Evolutionary conservation across 2,888 invertebrate genomes (phyloP), one percentile per base, ranked within the genome.

Genomic region (Bibio marci): DNA sequence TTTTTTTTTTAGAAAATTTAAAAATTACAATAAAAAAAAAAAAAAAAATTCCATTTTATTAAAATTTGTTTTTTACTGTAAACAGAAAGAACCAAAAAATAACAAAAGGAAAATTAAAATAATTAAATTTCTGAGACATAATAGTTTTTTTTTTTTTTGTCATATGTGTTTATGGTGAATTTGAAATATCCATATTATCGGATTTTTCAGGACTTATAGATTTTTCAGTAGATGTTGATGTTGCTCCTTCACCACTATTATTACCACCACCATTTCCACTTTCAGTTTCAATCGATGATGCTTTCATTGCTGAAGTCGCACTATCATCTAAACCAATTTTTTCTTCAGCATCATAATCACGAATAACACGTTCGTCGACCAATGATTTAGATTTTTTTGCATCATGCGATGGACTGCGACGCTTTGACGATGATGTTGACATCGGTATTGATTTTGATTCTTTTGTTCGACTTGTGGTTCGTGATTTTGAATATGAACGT

Each of bases 141-240:
- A n/a, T n/a, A n/a, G n/a, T n/a, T n/a, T n/a, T n/a, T n/a, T 63
- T 50, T 61, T 60, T 52, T 48, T 55, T 58, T 19, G 4, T 22
- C 8, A 8, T 4, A 6, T 22, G 4, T 22, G 22, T 22, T 60
- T 67, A 80, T 39, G 80, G 80, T 42, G 80, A 80, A 60, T 80
- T 79, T 13, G 80, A 80, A 58, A 80, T 80, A 57, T 80, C 80
- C 80, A 80, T 80, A 54, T 80, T 79, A 57, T 79, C 78, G 2
- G 73, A 60, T 50, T 70, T 69, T 48, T 69, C 69, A 5, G 45
- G 65, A 48, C 58, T 70, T 54, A 55, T 64, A 51, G 51, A 67
- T 57, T 52, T 67, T 49, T 32, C 32, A 7, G 18, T 31, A 3
- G 30, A 25, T 14, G 35, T 22, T n/a, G 12, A n/a, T 12, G 30